These are phyloP conservation scores for Hydriomena furcata DNA, from an alignment of 2,888 invertebrate genomes.

Conservation along the genomic window DNA sequence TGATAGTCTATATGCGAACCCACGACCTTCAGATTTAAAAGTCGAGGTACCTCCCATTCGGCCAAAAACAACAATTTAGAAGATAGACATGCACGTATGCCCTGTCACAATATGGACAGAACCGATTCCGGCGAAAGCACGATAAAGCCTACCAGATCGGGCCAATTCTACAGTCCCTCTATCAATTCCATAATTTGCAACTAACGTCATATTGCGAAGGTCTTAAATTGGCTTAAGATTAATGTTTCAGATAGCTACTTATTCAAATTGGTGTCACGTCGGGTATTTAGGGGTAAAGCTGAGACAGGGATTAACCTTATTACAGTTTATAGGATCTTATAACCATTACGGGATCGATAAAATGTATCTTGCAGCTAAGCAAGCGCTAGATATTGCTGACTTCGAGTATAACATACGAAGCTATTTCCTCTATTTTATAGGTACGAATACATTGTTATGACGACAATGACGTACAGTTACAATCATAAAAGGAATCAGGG, in stretches of 20 bases:
- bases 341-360: constrained; percentile 1
- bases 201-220: neutral
- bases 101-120: neutral
- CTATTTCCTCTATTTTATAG: too few relatives aligned
- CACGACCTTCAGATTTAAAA: too few relatives aligned
- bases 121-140: neutral
- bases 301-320: constrained; percentile 1
- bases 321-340: constrained; percentile 6
- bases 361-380: neutral
- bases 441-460: too few relatives aligned
- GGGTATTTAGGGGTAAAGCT: constrained; percentile 1
- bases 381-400: too few relatives aligned
- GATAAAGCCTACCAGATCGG: too few relatives aligned
- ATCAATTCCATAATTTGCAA: neutral
- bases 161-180: neutral
- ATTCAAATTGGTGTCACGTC: constrained; percentile 14
- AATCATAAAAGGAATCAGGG: too few relatives aligned
- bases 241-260: constrained; percentile 10
- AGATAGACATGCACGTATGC: too few relatives aligned
- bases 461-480: too few relatives aligned
- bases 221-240: constrained; percentile 7
- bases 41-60: too few relatives aligned
- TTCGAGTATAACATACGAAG: too few relatives aligned
- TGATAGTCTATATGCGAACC: too few relatives aligned
- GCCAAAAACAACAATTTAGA: too few relatives aligned